These are phyloP conservation scores for Uromys caudimaculatus DNA, from an alignment of 2,797 vertebrate species.

Conservation along the genomic window DNA sequence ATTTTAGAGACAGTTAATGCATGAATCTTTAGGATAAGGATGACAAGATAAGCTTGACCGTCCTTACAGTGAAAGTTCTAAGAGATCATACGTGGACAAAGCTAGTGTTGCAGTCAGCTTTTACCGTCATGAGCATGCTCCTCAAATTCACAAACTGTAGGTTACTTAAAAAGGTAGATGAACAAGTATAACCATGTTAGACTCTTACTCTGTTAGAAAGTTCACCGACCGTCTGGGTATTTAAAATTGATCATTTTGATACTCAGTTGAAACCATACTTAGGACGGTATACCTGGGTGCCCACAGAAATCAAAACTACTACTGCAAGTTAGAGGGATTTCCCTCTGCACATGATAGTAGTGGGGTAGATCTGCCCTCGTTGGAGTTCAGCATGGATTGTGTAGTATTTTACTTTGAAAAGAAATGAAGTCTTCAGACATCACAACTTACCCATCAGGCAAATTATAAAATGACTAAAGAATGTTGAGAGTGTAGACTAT, in stretches of 20 bases:
- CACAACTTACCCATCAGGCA: conserved; percentile 27
- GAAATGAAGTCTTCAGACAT: conserved; percentile 42
- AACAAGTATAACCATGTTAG: neutral
- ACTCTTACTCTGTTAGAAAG: neutral
- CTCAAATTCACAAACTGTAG: neutral
- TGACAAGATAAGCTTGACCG: neutral
- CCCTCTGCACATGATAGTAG: neutral
- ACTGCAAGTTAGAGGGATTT: neutral
- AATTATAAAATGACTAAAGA: neutral
- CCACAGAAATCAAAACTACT: neutral
- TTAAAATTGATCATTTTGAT: conserved; percentile 47
- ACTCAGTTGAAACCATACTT: conserved; percentile 17
- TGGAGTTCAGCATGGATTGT: conserved; percentile 1
- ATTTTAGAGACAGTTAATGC: neutral
- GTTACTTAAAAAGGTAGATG: conserved; percentile 28
- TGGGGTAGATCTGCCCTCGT: neutral
- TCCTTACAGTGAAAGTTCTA: neutral
- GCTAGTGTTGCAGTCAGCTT: neutral
- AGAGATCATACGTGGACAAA: conserved; percentile 9
- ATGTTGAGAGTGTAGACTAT: neutral
- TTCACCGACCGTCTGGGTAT: neutral
- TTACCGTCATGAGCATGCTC: conserved; percentile 9
- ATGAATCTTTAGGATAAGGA: conserved; percentile 19
- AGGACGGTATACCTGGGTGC: neutral
- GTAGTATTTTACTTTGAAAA: conserved; percentile 27